These are phyloP conservation scores for Tor tambroides DNA, from an alignment of 2,113 vertebrate genomes.

Conservation along the genomic window DNA sequence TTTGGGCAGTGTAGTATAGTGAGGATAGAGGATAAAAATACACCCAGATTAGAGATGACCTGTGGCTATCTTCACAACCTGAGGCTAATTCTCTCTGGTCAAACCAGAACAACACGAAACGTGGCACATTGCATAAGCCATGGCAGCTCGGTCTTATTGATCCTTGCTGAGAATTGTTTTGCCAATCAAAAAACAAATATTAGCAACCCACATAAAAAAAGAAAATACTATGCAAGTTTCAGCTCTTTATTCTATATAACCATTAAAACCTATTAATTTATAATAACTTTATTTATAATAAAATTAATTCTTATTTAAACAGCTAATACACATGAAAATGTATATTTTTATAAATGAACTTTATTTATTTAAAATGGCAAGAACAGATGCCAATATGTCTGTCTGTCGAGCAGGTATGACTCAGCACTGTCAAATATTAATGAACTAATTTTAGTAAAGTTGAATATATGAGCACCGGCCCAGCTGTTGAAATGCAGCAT, in stretches of 20 bases:
- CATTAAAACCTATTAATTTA: too few relatives aligned
- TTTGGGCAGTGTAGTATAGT: conserved; percentile 5
- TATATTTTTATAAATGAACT: background rate
- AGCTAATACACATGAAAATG: background rate
- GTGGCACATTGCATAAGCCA: too few relatives aligned
- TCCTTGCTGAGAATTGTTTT: background rate
- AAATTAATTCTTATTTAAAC: background rate
- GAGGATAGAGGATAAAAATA: conserved; percentile 49
- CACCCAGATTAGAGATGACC: conserved; percentile 54
- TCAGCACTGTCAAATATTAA: background rate
- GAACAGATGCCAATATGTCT: background rate
- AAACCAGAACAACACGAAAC: background rate
- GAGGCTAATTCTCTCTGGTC: conserved; percentile 29
- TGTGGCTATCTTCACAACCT: conserved; percentile 17
- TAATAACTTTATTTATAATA: background rate
- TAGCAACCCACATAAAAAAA: background rate
- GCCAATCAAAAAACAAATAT: background rate
- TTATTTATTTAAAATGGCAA: background rate
- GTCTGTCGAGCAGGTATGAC: background rate
- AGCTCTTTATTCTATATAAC: background rate
- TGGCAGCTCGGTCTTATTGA: background rate
- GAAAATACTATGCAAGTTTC: background rate
- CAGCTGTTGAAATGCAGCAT: background rate
- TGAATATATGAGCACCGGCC: background rate
- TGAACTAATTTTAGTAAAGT: background rate